Evolutionary conservation across 2,797 vertebrate species (phyloP).

Genomic region (Acanthurus tractus): DNA sequence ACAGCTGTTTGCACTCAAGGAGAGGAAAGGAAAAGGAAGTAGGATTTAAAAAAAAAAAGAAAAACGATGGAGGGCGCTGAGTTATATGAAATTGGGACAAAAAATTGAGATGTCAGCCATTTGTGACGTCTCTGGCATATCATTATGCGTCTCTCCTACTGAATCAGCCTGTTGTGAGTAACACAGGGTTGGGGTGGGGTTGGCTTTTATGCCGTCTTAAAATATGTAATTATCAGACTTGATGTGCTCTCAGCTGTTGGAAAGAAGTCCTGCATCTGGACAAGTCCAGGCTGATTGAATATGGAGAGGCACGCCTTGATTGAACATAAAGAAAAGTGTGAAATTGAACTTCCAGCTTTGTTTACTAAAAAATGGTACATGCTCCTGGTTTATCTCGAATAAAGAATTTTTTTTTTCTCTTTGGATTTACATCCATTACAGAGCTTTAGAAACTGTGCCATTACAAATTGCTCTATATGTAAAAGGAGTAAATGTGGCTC

Average conservation of each 20-base stretch:
- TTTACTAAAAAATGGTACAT: constrained; percentile 60
- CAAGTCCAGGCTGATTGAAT: constrained; percentile 57
- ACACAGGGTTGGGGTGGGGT: constrained; percentile 17
- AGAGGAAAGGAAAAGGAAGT: constrained; percentile 34
- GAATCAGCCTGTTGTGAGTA: constrained; percentile 41
- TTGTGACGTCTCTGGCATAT: constrained; percentile 41
- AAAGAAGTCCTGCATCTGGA: constrained; percentile 42
- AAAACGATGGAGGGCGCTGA: constrained; percentile 31
- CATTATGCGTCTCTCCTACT: constrained; percentile 45
- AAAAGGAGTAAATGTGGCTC: constrained; percentile 79
- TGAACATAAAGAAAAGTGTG: constrained; percentile 65
- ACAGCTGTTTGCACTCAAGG: constrained; percentile 58
- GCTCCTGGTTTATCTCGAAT: constrained; percentile 48
- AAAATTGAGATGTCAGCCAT: constrained; percentile 27
- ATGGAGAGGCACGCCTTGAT: constrained; percentile 55
- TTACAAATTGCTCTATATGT: constrained; percentile 79
- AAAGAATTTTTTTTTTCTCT: constrained; percentile 38
- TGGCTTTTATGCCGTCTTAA: constrained; percentile 26
- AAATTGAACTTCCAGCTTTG: constrained; percentile 68
- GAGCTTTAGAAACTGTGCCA: constrained; percentile 67
- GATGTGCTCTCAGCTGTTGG: constrained; percentile 44
- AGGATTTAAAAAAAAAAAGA: constrained; percentile 30
- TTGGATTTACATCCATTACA: constrained; percentile 75
- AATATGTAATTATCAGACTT: constrained; percentile 47
- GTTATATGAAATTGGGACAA: constrained; percentile 33